Evolutionary conservation across 2,888 invertebrate genomes (phyloP).

Genomic region (Agonopterix subpropinquella): DNA sequence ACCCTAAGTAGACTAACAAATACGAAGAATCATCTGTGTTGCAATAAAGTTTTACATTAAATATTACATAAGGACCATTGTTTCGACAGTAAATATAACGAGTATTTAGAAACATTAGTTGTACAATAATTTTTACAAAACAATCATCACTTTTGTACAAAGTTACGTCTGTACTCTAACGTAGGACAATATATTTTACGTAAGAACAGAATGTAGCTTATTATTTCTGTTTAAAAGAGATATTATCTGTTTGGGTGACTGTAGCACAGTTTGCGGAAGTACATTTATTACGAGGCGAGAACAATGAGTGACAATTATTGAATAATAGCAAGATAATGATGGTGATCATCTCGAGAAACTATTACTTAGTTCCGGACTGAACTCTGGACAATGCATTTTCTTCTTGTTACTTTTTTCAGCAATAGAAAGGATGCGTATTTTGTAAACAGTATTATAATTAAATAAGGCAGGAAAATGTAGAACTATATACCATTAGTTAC

Average conservation of each 20-base stretch:
- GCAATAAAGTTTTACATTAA: conserved; percentile 4
- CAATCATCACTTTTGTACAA: conserved; percentile 8
- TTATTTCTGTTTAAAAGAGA: neutral
- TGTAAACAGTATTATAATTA: too few species aligned
- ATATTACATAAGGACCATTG: conserved; percentile 7
- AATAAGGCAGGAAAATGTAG: too few species aligned
- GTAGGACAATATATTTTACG: conserved; percentile 7
- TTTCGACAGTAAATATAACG: conserved; percentile 5
- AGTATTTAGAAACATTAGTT: conserved; percentile 5
- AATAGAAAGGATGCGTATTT: too few species aligned
- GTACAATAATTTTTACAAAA: conserved; percentile 8
- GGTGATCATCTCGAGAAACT: neutral
- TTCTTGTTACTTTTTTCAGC: neutral
- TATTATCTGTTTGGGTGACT: conserved; percentile 1
- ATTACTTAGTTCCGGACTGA: neutral
- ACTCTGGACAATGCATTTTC: neutral
- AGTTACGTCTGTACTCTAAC: conserved; percentile 6
- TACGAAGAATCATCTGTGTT: neutral
- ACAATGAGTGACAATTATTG: conserved; percentile 4
- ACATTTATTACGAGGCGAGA: neutral
- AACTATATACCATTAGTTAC: too few species aligned
- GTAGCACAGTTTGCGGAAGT: conserved; percentile 4
- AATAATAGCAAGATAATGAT: neutral
- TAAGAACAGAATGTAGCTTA: conserved; percentile 1
- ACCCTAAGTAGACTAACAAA: too few species aligned